These are phyloP conservation scores for Latrodectus geometricus DNA, from an alignment of 1,140 invertebrate species.

Conservation along the genomic window DNA sequence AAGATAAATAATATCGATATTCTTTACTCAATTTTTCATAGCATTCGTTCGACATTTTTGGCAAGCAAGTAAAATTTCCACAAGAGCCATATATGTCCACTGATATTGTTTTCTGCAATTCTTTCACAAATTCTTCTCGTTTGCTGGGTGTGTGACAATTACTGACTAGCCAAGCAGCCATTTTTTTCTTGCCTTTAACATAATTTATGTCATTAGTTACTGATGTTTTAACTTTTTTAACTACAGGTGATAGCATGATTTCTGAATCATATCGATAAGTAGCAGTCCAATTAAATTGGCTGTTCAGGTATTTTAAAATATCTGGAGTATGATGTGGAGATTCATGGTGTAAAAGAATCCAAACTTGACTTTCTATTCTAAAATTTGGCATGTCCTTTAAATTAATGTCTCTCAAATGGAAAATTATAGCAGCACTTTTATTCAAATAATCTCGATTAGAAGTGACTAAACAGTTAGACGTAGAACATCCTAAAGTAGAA, in stretches of 20 bases:
- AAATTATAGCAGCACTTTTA: constrained; percentile 61
- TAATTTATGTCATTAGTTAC: not conserved
- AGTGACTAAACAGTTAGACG: constrained; percentile 60
- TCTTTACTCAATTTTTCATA: constrained; percentile 61
- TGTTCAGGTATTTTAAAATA: constrained; percentile 42
- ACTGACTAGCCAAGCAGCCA: constrained; percentile 76
- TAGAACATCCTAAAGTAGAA: constrained; percentile 26
- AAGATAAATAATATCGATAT: constrained; percentile 68
- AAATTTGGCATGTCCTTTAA: constrained; percentile 66
- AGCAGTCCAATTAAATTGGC: constrained; percentile 75
- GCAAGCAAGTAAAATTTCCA: constrained; percentile 65
- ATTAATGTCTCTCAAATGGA: constrained; percentile 64
- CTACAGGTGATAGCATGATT: constrained; percentile 66
- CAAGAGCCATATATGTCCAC: constrained; percentile 82
- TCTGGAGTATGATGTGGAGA: constrained; percentile 63
- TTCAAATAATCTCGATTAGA: constrained; percentile 56
- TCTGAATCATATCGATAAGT: constrained; percentile 74
- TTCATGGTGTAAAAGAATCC: constrained; percentile 65
- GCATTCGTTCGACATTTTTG: constrained; percentile 63
- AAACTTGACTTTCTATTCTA: constrained; percentile 65
- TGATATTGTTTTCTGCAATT: constrained; percentile 73
- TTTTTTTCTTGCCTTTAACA: constrained; percentile 61
- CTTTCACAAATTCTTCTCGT: constrained; percentile 73
- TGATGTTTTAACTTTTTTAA: constrained; percentile 28
- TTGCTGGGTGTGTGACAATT: constrained; percentile 74